phyloP scores from a whole-genome alignment of 2,888 invertebrate genomes.

The Luperina nickerlii region DNA sequence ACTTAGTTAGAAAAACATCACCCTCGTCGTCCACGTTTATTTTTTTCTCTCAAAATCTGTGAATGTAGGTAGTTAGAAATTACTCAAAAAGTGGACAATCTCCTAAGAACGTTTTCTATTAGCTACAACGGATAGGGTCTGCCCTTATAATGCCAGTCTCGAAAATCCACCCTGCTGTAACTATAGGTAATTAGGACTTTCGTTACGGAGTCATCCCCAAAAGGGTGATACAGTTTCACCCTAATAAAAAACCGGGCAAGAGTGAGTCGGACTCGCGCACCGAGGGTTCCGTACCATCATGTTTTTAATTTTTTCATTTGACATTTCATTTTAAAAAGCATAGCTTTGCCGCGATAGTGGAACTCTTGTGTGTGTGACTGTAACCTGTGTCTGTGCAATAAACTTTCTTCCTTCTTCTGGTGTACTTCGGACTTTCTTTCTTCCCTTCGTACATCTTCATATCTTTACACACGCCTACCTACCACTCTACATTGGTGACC shows the following conservation, averaged over 20 bases:
- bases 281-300: no score
- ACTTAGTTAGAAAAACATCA: neutral
- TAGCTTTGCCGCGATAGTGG: no score
- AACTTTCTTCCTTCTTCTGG: no score
- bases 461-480: no score
- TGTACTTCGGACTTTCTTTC: no score
- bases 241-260: neutral
- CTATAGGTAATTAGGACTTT: neutral
- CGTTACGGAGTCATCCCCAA: neutral
- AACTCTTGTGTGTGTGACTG: no score
- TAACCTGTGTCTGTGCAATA: no score
- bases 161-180: neutral
- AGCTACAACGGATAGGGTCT: neutral
- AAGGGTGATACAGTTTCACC: neutral
- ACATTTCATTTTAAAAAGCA: no score
- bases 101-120: neutral
- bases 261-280: no score
- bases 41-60: neutral
- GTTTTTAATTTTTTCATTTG: no score
- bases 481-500: no score
- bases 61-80: neutral
- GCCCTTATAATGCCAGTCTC: neutral
- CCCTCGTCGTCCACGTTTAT: neutral
- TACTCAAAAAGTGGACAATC: neutral
- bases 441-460: no score